Base-by-base conservation (phyloP, 2,797 vertebrate species). In the Darevskia nairensis region DNA sequence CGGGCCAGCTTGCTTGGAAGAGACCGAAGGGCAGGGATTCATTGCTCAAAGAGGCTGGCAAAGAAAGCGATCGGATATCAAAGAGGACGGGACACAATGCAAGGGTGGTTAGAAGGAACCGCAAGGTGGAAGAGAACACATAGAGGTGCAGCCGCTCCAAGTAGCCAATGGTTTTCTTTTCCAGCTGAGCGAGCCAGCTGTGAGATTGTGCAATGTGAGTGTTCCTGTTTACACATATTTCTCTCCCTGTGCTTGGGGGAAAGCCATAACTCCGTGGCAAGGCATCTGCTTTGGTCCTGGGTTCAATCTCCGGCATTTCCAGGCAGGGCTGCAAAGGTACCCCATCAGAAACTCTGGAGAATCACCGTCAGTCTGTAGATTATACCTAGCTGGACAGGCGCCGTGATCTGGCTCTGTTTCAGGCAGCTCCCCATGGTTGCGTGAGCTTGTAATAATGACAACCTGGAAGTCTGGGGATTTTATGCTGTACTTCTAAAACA, bases 81-180 rank as follows among this genome's bases (percentile, higher is more conserved):
- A 1, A 90, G 77, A 23, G 13, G 8, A 29, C 8, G 6, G 55
- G 8, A 25, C 29, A 27, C 69, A 80, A 21, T 74, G 0, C 61
- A 64, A 1, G 85, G 88, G 21, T 44, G 59, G 83, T 15, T 80
- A 35, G 68, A 32, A 25, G 3, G 1, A 3, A 75, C 27, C 23
- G 74, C 0, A 0, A 1, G 29, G 10, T 15, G 4, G 21, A 0
- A 13, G 8, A 32, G 39, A 85, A 32, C 25, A 50, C 4, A 1
- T 1, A 0, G 29, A 61, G n/a, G 19, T 2, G 64, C 35, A 76
- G 11, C 27, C 50, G 21, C 39, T 15, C 44, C 15, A 8, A 79
- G 39, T 1, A 1, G 5, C 84, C 9, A 15, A 0, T 32, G 0
- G 59, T 87, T 86, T 55, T 78, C 29, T 69, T 2, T 74, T 86